A percentile compares a stretch with the other conserved stretches of the same genome.
Evolutionary conservation across 2,797 vertebrate species (phyloP).

Genomic region (Mareca strepera): DNA sequence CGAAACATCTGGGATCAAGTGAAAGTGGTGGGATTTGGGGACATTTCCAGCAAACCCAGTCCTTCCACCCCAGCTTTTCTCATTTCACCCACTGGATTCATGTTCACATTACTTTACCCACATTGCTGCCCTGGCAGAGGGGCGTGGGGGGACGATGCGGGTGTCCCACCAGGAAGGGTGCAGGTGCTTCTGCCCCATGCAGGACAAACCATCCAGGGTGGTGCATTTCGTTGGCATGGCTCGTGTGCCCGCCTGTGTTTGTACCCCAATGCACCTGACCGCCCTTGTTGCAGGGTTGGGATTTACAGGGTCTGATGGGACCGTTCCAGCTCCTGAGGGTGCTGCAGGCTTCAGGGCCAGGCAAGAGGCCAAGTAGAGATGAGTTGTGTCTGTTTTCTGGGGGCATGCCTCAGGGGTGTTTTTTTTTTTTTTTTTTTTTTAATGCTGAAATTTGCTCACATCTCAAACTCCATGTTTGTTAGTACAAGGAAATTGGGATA

Average conservation of each 20-base stretch:
- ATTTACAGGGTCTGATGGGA: background rate
- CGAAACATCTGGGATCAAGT: background rate
- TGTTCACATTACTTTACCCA: no score
- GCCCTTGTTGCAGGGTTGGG: background rate
- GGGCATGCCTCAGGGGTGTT: background rate
- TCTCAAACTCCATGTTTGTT: accelerated
- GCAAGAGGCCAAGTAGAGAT: background rate
- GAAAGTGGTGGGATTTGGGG: accelerated
- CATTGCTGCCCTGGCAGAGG: no score
- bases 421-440: no score
- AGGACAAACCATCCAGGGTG: no score
- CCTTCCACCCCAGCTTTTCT: no score
- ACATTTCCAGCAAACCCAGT: background rate
- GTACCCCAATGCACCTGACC: constrained; percentile 8
- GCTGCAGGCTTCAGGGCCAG: background rate
- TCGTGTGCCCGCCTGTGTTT: background rate
- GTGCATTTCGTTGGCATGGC: background rate
- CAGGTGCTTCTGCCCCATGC: no score
- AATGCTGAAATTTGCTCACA: background rate
- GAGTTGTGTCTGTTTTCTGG: background rate
- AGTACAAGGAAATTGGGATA: background rate
- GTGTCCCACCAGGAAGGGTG: no score
- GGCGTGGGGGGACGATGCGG: no score
- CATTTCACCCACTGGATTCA: no score
- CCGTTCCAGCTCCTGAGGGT: background rate